A percentile compares a stretch with the other conserved stretches of the same genome.
phyloP scores from a whole-genome alignment of 2,888 invertebrate genomes.

The Luffia ferchaultella region DNA sequence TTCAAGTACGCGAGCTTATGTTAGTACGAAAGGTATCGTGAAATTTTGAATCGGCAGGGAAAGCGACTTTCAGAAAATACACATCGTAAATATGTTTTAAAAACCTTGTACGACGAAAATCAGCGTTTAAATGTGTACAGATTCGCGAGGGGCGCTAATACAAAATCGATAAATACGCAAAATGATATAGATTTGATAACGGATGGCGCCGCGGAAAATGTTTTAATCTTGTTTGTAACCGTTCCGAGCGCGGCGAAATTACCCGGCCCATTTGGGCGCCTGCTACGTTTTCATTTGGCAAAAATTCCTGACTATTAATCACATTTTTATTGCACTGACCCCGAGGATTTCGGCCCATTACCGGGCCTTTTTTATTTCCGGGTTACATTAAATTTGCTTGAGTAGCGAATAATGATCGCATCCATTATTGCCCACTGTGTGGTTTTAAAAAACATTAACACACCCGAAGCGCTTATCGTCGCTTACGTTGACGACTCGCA shows the following conservation, averaged over 20 bases:
- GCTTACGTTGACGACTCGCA: background rate
- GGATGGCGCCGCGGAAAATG: background rate
- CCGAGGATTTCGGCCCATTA: background rate
- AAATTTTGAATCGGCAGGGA: too few relatives aligned
- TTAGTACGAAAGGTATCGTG: too few relatives aligned
- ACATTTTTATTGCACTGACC: slow-evolving; percentile 1
- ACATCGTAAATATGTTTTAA: too few relatives aligned
- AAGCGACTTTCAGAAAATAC: too few relatives aligned
- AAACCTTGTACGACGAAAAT: too few relatives aligned
- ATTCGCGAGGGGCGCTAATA: background rate
- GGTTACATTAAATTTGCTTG: background rate
- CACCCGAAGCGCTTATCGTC: background rate
- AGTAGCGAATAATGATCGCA: slow-evolving; percentile 1
- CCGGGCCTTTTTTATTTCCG: background rate
- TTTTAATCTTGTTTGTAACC: background rate
- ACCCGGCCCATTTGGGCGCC: background rate
- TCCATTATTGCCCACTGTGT: background rate
- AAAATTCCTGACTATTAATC: background rate
- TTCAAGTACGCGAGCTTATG: too few relatives aligned
- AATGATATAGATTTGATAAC: background rate
- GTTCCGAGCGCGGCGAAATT: background rate
- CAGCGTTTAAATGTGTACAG: too few relatives aligned
- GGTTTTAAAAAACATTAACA: background rate
- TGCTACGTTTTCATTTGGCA: slow-evolving; percentile 1
- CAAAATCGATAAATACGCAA: background rate